Base-by-base conservation (phyloP, 2,888 invertebrate species). In the Aspidiotus rigidus region DNA sequence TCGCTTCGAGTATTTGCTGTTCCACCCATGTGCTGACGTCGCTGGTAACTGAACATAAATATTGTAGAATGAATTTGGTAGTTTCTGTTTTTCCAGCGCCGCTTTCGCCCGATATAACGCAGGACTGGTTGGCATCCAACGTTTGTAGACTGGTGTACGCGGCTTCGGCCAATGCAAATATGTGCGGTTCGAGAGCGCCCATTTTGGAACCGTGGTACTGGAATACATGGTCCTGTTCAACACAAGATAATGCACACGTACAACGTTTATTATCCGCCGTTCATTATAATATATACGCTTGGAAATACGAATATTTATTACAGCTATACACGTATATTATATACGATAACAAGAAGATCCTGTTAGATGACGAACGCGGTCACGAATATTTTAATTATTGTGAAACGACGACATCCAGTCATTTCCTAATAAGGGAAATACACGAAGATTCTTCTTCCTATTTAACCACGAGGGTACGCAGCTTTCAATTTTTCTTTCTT, bases 51-150 rank as follows among this genome's bases (percentile, higher is more conserved):
- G 92, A 89, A 79, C 93, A 94, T 66, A 94, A 81, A 79, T 93
- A 94, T 79, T 93, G 93, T 72, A 94, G 81, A 74, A 94, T 92
- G 76, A 93, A 86, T 78, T 93, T 91, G 5, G 93, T 94, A 64
- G 90, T 92, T 79, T 94, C 93, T 0, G 94, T 94, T 80, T 94
- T 94, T 64, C 94, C 94, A 7, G 93, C 93, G 7, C 94, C 93
- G 75, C 91, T 91, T 79, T 93, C 93, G 2, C 93, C 93, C 54
- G 91, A 91, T 82, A 93, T 93, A 69, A 93, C 92, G 75, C 91
- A 88, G 64, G 92, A 91, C 79, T 93, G 89, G 77, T 86, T 85
- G 73, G 77, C 77, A 70, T 79, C 79, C 53, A 78, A 77, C 66
- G 79, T 84, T 80, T 86, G 86, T 70, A 90, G 80, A 15, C 86